phyloP scores from a whole-genome alignment of 2,888 invertebrate genomes.

The Acanthosepion esculentum region DNA sequence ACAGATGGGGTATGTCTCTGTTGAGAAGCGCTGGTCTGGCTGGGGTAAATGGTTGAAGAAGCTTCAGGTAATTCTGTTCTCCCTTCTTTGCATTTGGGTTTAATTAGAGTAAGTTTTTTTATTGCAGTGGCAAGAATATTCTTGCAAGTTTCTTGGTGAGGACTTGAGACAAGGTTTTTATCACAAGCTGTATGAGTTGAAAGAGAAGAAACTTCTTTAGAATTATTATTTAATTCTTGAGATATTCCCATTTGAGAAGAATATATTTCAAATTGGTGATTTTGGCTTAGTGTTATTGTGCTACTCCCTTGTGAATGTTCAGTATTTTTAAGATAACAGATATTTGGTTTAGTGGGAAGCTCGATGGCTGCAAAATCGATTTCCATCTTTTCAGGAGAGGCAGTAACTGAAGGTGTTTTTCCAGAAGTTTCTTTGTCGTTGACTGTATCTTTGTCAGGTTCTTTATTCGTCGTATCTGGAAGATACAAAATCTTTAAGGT shows the following conservation, averaged over 20 bases:
- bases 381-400: background rate
- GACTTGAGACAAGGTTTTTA: background rate
- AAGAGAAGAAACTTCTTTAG: background rate
- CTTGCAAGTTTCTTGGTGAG: background rate
- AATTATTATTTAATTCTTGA: background rate
- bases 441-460: background rate
- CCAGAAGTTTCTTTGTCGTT: background rate
- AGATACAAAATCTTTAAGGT: background rate
- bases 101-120: background rate
- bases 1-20: background rate
- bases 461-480: background rate
- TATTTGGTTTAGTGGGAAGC: conserved; percentile 24
- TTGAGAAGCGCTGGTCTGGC: background rate
- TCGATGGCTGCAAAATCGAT: background rate
- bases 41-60: background rate
- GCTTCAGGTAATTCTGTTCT: background rate
- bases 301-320: background rate
- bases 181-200: background rate
- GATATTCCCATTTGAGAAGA: background rate
- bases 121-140: background rate
- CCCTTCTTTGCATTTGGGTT: background rate
- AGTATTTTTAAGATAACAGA: background rate
- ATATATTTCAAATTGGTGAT: background rate
- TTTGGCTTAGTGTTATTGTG: background rate
- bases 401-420: background rate